These are phyloP conservation scores for Emydura subglobosa DNA, from an alignment of 2,113 vertebrate genomes.

Conservation along the genomic window DNA sequence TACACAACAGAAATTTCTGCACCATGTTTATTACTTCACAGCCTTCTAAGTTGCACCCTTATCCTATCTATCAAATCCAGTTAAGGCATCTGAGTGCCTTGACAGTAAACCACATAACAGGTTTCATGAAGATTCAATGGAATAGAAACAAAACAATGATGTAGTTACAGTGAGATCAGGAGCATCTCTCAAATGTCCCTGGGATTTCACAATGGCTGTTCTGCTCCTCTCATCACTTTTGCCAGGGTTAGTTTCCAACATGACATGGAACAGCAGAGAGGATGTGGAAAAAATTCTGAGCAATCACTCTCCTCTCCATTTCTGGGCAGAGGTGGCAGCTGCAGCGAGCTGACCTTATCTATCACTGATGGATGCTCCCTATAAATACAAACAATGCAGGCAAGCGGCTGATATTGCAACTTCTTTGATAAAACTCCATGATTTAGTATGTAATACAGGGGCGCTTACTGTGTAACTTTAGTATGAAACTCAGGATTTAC, in stretches of 20 bases:
- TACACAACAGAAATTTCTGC: not conserved
- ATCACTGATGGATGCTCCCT: not conserved
- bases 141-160: not conserved
- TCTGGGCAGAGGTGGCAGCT: conserved; percentile 14
- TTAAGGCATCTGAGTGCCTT: not conserved
- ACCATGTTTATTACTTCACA: not conserved
- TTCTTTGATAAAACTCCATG: conserved; percentile 38
- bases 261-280: not conserved
- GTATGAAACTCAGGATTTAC: conserved; percentile 45
- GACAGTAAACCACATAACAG: not conserved
- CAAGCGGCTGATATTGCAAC: conserved; percentile 60
- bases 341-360: conserved; percentile 16
- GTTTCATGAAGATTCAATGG: not conserved
- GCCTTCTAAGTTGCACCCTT: not conserved
- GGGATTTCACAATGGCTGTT: not conserved
- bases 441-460: not conserved
- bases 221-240: not conserved
- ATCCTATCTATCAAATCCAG: not conserved
- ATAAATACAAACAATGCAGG: conserved; percentile 51
- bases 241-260: not conserved
- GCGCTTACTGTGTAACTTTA: not conserved
- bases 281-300: not conserved
- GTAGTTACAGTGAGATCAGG: conserved; percentile 15
- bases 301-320: not conserved
- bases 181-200: not conserved